Conservation (phyloP, 1,140 invertebrate species). For the Venturia canescens region DNA sequence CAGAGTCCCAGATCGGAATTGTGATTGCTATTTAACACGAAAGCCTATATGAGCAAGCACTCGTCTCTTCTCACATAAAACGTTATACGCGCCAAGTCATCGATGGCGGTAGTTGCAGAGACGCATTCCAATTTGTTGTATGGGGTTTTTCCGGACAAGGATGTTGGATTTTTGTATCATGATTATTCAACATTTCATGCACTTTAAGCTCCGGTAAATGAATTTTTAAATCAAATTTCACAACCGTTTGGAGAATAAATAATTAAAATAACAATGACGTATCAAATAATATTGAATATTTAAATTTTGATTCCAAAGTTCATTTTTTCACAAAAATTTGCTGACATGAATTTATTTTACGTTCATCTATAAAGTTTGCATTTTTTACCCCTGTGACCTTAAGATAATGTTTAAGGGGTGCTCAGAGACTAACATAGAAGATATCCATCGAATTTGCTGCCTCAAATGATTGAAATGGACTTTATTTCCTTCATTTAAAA, state of each 20-base stretch:
- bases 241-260: too few relatives aligned
- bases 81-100: slow-evolving; percentile 27
- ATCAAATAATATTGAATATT: too few relatives aligned
- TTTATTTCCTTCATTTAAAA: not conserved
- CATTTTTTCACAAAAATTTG: too few relatives aligned
- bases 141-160: not conserved
- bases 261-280: too few relatives aligned
- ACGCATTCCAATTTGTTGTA: not conserved
- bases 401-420: not conserved
- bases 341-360: too few relatives aligned
- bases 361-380: too few relatives aligned
- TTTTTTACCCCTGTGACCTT: too few relatives aligned
- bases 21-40: not conserved
- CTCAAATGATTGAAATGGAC: not conserved
- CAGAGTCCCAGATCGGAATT: slow-evolving; percentile 6
- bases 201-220: not conserved
- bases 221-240: not conserved
- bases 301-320: too few relatives aligned
- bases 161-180: not conserved
- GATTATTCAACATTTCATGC: too few relatives aligned
- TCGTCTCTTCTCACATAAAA: not conserved
- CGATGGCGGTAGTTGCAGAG: not conserved
- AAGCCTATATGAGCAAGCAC: not conserved
- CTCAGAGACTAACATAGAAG: not conserved
- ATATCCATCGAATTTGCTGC: not conserved